Evolutionary conservation across 2,888 invertebrate species (phyloP).

Genomic region (Tigriopus californicus): DNA sequence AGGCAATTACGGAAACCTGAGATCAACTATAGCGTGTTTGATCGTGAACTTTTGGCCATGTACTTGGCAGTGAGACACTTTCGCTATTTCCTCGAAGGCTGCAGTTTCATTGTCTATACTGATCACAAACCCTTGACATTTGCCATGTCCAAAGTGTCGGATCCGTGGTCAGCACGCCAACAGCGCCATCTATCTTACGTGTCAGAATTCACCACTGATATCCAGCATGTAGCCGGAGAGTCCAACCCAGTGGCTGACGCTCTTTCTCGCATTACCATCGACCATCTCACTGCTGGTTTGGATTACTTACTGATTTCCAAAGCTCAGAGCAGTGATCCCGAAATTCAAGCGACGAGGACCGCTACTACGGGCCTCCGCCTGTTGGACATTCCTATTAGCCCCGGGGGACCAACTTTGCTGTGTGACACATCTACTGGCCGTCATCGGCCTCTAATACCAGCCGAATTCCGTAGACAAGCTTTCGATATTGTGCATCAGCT

Average conservation of each 20-base stretch:
- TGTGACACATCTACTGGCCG: neutral
- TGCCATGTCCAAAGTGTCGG: neutral
- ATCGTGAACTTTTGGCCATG: neutral
- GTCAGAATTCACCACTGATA: neutral
- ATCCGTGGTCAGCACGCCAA: neutral
- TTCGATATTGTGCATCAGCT: neutral
- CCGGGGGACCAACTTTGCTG: neutral
- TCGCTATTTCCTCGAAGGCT: neutral
- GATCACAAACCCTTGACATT: neutral
- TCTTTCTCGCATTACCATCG: neutral
- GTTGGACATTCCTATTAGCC: too few relatives aligned
- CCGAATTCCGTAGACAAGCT: neutral
- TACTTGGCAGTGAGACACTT: neutral
- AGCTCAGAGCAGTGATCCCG: neutral
- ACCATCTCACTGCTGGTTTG: neutral
- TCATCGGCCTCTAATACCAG: too few relatives aligned
- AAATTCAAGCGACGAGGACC: neutral
- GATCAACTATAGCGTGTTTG: slow-evolving; percentile 11
- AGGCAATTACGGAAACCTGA: neutral
- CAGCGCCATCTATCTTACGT: neutral
- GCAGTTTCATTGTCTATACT: neutral
- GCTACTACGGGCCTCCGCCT: neutral
- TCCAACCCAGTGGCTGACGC: neutral
- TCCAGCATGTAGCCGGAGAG: neutral
- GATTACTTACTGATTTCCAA: neutral